Percentiles rank a stretch among this genome's conserved stretches.
Evolutionary conservation across 2,113 vertebrate species (phyloP).

Genomic region (Mesitornis unicolor): DNA sequence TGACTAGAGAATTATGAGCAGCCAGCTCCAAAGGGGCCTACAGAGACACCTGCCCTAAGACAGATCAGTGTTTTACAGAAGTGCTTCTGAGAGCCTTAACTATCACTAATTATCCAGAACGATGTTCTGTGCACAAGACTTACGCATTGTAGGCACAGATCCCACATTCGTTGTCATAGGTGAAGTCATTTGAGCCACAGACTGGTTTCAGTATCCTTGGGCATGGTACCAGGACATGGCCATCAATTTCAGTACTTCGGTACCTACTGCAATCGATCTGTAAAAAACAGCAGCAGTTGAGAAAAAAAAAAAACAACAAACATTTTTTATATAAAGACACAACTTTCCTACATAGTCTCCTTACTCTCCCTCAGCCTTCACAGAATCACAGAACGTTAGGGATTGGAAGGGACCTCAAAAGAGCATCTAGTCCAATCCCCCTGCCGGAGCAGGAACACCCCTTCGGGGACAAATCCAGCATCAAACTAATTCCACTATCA

Average conservation of each 20-base stretch:
- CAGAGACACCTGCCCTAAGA: neutral
- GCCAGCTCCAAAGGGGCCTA: neutral
- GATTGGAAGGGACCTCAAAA: too few relatives aligned
- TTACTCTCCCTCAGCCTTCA: neutral
- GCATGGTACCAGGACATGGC: neutral
- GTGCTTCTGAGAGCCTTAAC: neutral
- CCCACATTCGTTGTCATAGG: conserved; percentile 22
- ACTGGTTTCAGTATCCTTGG: conserved; percentile 13
- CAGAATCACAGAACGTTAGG: too few relatives aligned
- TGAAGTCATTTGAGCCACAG: conserved; percentile 47
- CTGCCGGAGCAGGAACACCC: too few relatives aligned
- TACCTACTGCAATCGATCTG: neutral
- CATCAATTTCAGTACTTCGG: accelerated
- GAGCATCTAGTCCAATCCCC: too few relatives aligned
- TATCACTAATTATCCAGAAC: neutral
- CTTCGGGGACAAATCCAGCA: neutral
- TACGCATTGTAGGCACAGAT: conserved; percentile 45
- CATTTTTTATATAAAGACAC: neutral
- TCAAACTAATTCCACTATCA: neutral
- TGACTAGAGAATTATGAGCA: neutral
- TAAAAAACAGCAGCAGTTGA: neutral
- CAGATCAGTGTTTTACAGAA: neutral
- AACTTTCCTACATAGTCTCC: neutral
- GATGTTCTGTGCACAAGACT: neutral
- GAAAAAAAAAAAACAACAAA: accelerated